Percentiles rank a stretch among this genome's conserved stretches.
These are phyloP conservation scores for Emydoidea blandingii DNA, from an alignment of 2,797 vertebrate genomes.

Conservation along the genomic window DNA sequence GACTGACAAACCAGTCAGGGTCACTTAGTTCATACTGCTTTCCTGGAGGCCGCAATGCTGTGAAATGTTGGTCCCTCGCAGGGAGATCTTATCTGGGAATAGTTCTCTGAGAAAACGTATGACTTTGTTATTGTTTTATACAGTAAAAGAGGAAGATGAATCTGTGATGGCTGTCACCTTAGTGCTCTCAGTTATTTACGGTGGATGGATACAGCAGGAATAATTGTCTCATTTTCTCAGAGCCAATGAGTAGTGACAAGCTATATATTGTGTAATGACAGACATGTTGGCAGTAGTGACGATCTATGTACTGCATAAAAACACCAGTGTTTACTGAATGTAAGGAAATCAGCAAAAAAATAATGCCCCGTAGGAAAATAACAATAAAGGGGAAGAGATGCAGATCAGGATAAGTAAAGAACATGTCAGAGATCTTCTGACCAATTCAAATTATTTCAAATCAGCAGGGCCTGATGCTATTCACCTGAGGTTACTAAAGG, in stretches of 20 bases:
- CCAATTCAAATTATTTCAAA: no score
- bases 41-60: not conserved
- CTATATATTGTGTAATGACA: constrained; percentile 55
- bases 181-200: not conserved
- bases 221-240: constrained; percentile 4
- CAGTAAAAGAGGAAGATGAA: not conserved
- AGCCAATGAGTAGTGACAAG: constrained; percentile 11
- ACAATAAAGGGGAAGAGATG: not conserved
- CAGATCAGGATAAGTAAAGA: no score
- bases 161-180: not conserved
- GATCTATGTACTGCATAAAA: constrained; percentile 33
- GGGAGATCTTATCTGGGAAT: not conserved
- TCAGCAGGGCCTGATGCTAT: no score
- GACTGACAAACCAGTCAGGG: not conserved
- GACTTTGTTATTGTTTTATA: not conserved
- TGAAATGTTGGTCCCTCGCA: not conserved
- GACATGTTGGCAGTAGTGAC: constrained; percentile 17
- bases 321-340: constrained; percentile 40
- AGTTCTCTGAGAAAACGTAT: not conserved
- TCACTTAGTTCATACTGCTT: fast-evolving
- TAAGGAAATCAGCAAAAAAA: constrained; percentile 32
- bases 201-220: not conserved
- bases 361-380: constrained; percentile 41
- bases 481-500: no score
- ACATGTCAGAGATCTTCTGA: no score